These are phyloP conservation scores for Xenentodon cancila DNA, from an alignment of 2,797 vertebrate genomes.

Conservation along the genomic window DNA sequence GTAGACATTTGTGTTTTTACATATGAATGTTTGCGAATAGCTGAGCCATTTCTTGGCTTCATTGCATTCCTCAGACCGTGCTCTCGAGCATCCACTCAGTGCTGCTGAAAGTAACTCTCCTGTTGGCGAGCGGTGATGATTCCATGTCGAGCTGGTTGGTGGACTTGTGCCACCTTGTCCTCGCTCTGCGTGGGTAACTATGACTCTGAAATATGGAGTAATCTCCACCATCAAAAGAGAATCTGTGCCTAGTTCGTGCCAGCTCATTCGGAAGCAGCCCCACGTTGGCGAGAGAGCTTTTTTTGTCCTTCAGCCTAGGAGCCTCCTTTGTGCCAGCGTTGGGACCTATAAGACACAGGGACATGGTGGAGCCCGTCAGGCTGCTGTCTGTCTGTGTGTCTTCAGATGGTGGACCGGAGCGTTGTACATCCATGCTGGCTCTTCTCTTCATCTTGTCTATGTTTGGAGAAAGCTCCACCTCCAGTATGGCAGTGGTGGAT, in stretches of 20 bases:
- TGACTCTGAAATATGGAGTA: constrained; percentile 96
- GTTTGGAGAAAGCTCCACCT: constrained; percentile 66
- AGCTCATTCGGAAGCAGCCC: constrained; percentile 82
- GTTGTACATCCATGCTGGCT: constrained; percentile 78
- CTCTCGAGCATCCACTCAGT: constrained; percentile 98
- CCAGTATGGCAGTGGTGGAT: constrained; percentile 60
- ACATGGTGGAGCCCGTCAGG: constrained; percentile 87
- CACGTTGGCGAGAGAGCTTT: constrained; percentile 71
- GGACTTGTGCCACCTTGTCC: constrained; percentile 92
- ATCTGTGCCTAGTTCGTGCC: constrained; percentile 89
- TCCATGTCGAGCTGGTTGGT: constrained; percentile 90
- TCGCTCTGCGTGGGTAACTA: constrained; percentile 94
- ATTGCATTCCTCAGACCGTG: constrained; percentile 85
- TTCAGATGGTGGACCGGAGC: constrained; percentile 79
- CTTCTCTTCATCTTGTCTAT: constrained; percentile 74
- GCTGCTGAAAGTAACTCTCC: constrained; percentile 93
- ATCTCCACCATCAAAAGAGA: constrained; percentile 90
- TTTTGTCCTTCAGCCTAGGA: constrained; percentile 81
- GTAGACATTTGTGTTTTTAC: constrained; percentile 62
- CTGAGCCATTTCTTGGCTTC: constrained; percentile 39
- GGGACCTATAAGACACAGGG: constrained; percentile 89
- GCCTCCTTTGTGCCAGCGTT: constrained; percentile 75
- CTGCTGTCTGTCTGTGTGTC: constrained; percentile 86
- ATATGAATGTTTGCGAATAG: constrained; percentile 50
- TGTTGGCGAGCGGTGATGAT: constrained; percentile 83